phyloP scores from a whole-genome alignment of 2,113 vertebrate genomes.

The Hiodon tergisus region DNA sequence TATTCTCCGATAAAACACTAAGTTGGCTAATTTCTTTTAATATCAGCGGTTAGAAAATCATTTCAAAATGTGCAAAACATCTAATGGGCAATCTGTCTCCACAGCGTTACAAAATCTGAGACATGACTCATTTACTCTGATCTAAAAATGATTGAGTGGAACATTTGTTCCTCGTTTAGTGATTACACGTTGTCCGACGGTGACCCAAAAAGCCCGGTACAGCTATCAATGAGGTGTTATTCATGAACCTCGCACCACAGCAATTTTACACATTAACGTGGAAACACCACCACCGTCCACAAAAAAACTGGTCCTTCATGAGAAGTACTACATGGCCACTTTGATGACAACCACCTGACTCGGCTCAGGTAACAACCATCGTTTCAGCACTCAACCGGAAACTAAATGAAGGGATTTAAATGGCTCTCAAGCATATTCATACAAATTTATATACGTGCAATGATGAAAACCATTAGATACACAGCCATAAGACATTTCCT shows the following conservation, averaged over 20 bases:
- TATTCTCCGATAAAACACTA: not conserved
- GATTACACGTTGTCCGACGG: not conserved
- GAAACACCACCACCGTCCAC: not conserved
- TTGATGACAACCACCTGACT: not conserved
- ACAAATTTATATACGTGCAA: not conserved
- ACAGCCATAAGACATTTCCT: not conserved
- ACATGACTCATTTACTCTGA: constrained; percentile 20
- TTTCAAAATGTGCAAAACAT: constrained; percentile 15
- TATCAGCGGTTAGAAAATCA: constrained; percentile 13
- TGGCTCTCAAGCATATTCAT: too few relatives aligned
- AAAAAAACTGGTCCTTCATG: too few relatives aligned
- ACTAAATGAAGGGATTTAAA: too few relatives aligned
- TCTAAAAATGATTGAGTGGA: constrained; percentile 20
- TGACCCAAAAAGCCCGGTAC: constrained; percentile 4
- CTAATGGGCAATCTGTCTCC: constrained; percentile 17
- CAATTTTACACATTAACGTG: not conserved
- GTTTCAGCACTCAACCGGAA: not conserved
- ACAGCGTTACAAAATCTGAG: constrained; percentile 1
- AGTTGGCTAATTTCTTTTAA: constrained; percentile 1
- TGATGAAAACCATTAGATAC: not conserved
- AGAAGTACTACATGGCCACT: too few relatives aligned
- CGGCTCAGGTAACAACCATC: not conserved
- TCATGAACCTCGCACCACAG: not conserved
- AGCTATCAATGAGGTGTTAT: constrained; percentile 11
- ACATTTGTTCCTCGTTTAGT: constrained; percentile 16